These are phyloP conservation scores for Labeo rohita DNA, from an alignment of 2,113 vertebrate genomes.

Conservation along the genomic window DNA sequence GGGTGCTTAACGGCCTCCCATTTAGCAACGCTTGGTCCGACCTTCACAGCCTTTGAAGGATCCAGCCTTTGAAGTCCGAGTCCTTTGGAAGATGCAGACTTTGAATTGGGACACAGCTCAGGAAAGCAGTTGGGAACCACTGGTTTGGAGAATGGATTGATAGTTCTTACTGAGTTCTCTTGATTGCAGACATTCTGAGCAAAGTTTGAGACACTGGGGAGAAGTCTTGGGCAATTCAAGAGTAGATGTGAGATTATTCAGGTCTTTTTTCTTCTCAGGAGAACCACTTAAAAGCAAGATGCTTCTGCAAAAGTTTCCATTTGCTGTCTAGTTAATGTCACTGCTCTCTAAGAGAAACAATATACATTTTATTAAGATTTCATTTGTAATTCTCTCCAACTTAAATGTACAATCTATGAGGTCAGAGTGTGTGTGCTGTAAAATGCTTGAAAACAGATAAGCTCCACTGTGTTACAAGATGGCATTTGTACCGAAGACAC, in stretches of 20 bases:
- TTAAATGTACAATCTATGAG: background rate
- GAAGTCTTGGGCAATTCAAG: background rate
- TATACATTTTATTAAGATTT: background rate
- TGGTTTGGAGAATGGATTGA: background rate
- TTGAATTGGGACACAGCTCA: background rate
- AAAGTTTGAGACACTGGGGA: background rate
- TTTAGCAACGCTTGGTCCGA: no score
- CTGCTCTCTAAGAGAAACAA: background rate
- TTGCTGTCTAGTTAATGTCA: background rate
- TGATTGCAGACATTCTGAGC: background rate
- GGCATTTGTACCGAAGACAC: conserved; percentile 16
- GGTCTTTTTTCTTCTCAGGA: background rate
- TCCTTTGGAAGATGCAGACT: no score
- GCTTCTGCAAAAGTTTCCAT: background rate
- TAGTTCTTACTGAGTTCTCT: background rate
- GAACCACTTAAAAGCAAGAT: background rate
- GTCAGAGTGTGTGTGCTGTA: background rate
- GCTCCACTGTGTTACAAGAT: background rate
- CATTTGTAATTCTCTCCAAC: background rate
- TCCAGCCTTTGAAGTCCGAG: no score
- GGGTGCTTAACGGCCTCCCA: no score
- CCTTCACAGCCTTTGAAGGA: no score
- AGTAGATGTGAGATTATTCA: background rate
- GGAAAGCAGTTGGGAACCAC: background rate
- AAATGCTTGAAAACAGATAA: background rate